Conservation (phyloP, 1,140 invertebrate genomes). For the Psix sp. region DNA sequence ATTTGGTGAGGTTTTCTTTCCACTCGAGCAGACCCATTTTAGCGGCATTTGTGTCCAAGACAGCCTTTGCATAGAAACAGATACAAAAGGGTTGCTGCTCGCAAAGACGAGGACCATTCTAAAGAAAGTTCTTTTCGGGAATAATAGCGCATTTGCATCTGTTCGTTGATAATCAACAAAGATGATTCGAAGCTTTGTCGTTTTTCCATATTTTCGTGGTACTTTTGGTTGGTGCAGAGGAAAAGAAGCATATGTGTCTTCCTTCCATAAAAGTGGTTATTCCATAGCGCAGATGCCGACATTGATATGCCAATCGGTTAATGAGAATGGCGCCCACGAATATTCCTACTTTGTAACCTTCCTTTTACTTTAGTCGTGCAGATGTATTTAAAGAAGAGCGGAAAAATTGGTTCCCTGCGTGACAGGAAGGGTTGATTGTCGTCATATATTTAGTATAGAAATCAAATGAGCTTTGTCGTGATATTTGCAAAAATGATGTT, state of each 20-base stretch:
- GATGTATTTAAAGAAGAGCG: constrained; percentile 20
- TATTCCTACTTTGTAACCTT: constrained; percentile 48
- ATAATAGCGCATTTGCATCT: constrained; percentile 42
- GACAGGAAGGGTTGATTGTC: no score
- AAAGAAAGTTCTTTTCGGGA: constrained; percentile 10
- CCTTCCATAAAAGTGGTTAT: constrained; percentile 30
- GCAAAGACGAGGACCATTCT: constrained; percentile 56
- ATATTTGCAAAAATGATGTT: no score
- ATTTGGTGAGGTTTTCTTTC: constrained; percentile 63
- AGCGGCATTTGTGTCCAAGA: constrained; percentile 68
- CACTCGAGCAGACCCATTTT: constrained; percentile 63
- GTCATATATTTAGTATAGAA: no score
- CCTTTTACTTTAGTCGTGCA: constrained; percentile 36
- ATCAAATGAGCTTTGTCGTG: no score
- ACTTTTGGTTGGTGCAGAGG: no score
- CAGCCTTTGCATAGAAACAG: constrained; percentile 67
- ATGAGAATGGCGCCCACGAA: constrained; percentile 36
- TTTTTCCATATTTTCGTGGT: constrained; percentile 36
- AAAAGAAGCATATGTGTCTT: constrained; percentile 34
- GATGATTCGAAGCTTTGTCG: constrained; percentile 41
- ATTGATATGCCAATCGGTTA: constrained; percentile 40
- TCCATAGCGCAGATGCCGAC: constrained; percentile 43
- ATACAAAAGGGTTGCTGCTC: constrained; percentile 68
- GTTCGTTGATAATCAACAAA: constrained; percentile 53
- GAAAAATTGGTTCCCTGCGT: constrained; percentile 36